Evolutionary conservation across 2,113 vertebrate genomes (phyloP).

Genomic region (Urocolius indicus): DNA sequence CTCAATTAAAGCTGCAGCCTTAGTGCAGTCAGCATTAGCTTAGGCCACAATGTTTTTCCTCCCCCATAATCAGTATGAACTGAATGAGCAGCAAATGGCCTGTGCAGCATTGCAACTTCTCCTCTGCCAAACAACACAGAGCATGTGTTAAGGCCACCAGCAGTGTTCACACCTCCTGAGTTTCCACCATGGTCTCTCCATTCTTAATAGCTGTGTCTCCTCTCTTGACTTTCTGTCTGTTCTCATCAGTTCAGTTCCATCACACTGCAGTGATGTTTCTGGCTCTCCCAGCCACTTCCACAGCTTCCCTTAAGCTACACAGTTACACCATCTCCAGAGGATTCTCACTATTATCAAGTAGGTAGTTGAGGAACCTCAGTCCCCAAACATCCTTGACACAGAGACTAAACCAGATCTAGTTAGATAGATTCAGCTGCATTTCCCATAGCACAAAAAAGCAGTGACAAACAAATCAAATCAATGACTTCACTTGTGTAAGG

Average conservation of each 20-base stretch:
- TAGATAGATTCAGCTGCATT: neutral
- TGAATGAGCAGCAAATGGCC: neutral
- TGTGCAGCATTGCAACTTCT: neutral
- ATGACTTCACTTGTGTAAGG: conserved; percentile 44
- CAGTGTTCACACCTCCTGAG: neutral
- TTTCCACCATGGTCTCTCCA: neutral
- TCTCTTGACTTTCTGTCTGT: neutral
- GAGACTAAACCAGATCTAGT: neutral
- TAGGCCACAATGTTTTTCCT: neutral
- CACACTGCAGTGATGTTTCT: neutral
- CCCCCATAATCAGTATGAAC: neutral
- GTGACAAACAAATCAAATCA: neutral
- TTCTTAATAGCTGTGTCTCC: neutral
- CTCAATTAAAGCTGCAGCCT: neutral
- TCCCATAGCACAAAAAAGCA: neutral
- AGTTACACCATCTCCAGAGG: neutral
- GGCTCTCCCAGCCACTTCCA: neutral
- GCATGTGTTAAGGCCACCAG: neutral
- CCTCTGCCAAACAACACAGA: neutral
- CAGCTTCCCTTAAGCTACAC: neutral
- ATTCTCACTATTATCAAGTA: neutral
- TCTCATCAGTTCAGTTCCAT: neutral
- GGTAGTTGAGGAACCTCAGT: neutral
- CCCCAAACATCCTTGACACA: neutral
- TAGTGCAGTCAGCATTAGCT: neutral